A percentile compares a stretch with the other conserved stretches of the same genome.
phyloP scores from a whole-genome alignment of 53 echinoderm and acorn worm genomes.

The Paelopatides confundens region DNA sequence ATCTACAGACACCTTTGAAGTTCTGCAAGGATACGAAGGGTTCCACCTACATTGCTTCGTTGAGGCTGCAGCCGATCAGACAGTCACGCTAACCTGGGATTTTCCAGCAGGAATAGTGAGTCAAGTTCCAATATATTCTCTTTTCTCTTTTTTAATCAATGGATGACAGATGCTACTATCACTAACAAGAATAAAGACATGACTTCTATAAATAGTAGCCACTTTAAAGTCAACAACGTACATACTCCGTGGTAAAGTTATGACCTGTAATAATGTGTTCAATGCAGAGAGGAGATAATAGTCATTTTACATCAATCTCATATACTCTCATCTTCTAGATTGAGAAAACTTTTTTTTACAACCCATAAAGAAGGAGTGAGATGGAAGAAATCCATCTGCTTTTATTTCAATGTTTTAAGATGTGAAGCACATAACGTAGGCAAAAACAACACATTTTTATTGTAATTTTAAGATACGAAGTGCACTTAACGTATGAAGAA shows the following conservation, averaged over 20 bases:
- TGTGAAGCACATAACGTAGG: too few species aligned
- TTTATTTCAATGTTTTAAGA: too few species aligned
- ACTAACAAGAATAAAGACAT: neutral
- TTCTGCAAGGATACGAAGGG: slow-evolving; percentile 82
- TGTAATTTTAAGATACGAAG: too few species aligned
- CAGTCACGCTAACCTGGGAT: slow-evolving; percentile 76
- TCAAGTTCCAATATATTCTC: neutral
- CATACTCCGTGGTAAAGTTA: neutral
- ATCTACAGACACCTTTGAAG: slow-evolving; percentile 74
- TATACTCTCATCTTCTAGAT: too few species aligned
- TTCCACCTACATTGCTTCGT: slow-evolving; percentile 82
- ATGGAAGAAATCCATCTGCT: too few species aligned
- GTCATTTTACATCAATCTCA: too few species aligned
- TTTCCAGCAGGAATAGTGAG: slow-evolving; percentile 87
- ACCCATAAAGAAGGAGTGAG: too few species aligned
- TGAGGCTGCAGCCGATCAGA: slow-evolving; percentile 57
- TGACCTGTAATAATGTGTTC: neutral
- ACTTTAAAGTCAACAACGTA: neutral
- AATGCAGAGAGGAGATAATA: too few species aligned
- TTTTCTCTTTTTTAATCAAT: neutral
- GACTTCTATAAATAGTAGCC: neutral
- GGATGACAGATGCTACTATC: slow-evolving; percentile 13
- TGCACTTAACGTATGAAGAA: too few species aligned
- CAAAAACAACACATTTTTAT: too few species aligned
- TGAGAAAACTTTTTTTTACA: too few species aligned